Evolutionary conservation across 2,113 vertebrate genomes (phyloP).

Genomic region (Apodemus speciosus): DNA sequence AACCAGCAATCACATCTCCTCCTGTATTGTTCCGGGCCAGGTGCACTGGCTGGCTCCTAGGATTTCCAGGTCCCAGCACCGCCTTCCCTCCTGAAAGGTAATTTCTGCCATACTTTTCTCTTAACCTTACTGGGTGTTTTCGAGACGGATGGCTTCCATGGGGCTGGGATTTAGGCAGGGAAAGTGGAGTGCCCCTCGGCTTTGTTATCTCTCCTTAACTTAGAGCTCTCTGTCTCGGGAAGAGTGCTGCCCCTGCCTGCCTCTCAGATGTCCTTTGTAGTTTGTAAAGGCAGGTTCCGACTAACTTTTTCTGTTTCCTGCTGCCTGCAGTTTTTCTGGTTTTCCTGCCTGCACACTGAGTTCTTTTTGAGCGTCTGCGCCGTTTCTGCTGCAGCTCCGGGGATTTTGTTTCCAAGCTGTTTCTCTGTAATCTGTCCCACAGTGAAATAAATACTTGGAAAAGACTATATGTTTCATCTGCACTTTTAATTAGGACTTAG

Average conservation of each 20-base stretch:
- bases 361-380: constrained; percentile 42
- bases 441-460: constrained; percentile 52
- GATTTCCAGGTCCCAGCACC: neutral
- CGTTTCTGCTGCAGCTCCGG: constrained; percentile 23
- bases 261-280: constrained; percentile 72
- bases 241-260: constrained; percentile 46
- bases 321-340: constrained; percentile 68
- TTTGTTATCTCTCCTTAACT: constrained; percentile 38
- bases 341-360: constrained; percentile 70
- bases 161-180: neutral
- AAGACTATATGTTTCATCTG: constrained; percentile 7
- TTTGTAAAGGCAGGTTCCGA: constrained; percentile 53
- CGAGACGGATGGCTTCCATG: neutral
- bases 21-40: constrained; percentile 60
- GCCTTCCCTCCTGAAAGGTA: constrained; percentile 62
- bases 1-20: constrained; percentile 65
- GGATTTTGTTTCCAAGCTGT: constrained; percentile 66
- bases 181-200: neutral
- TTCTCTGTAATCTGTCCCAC: constrained; percentile 57
- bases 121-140: neutral
- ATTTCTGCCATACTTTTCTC: constrained; percentile 32
- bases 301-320: constrained; percentile 63
- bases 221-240: constrained; percentile 22
- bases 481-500: constrained; percentile 48
- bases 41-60: constrained; percentile 44